phyloP scores from a whole-genome alignment of 1,140 invertebrate genomes.

The Drosophila mojavensis region DNA sequence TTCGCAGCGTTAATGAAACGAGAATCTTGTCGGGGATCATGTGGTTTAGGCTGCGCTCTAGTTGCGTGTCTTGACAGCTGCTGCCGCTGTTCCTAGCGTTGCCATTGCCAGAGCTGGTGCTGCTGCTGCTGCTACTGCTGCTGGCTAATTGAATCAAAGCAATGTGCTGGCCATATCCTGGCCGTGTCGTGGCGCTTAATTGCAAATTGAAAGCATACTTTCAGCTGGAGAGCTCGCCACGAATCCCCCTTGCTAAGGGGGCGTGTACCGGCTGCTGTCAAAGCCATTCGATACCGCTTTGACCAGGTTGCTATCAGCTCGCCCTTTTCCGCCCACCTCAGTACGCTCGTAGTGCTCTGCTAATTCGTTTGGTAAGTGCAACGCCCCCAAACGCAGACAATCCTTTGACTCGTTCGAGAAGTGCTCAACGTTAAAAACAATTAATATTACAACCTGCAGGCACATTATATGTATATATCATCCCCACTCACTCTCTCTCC shows the following conservation, averaged over 20 bases:
- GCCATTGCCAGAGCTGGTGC: no score
- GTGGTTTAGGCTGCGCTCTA: constrained; percentile 49
- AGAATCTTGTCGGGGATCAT: constrained; percentile 66
- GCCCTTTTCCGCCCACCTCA: background rate
- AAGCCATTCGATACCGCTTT: constrained; percentile 65
- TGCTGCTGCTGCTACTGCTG: constrained; percentile 4
- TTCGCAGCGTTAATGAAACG: constrained; percentile 69
- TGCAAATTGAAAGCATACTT: constrained; percentile 75
- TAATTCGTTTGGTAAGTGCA: constrained; percentile 25
- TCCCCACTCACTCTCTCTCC: constrained; percentile 36
- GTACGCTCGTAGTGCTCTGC: background rate
- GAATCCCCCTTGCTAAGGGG: background rate
- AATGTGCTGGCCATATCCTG: constrained; percentile 27
- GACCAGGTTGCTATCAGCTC: constrained; percentile 3
- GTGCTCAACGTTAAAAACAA: constrained; percentile 71
- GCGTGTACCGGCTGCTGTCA: constrained; percentile 63
- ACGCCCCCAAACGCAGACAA: constrained; percentile 15
- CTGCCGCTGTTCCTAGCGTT: no score
- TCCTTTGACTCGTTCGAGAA: constrained; percentile 59
- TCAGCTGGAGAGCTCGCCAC: background rate
- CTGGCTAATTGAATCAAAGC: constrained; percentile 77
- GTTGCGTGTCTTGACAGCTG: constrained; percentile 27
- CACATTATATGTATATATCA: constrained; percentile 63
- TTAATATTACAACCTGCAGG: constrained; percentile 80
- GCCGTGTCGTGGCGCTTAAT: constrained; percentile 65